Evolutionary conservation across 1,140 invertebrate genomes (phyloP).

Genomic region (Orchestia grillus): DNA sequence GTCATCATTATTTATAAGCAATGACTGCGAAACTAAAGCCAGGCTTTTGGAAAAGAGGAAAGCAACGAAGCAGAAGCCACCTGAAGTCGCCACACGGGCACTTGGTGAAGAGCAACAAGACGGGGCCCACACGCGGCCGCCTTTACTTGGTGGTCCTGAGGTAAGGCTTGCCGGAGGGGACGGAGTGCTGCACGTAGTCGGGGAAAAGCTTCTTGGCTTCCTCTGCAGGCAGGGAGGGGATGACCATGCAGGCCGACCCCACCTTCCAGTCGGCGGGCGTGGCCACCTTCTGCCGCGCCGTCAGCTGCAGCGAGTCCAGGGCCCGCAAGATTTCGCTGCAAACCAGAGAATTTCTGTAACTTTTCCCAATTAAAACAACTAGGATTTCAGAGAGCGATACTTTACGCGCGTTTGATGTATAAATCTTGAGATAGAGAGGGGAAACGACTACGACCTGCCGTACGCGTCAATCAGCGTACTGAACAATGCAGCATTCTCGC

Average conservation of each 20-base stretch:
- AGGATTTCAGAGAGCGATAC: too few species aligned
- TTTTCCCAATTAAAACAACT: too few species aligned
- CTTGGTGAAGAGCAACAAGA: not conserved
- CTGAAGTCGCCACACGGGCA: not conserved
- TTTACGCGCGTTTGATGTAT: too few species aligned
- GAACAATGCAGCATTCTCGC: too few species aligned
- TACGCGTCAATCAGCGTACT: too few species aligned
- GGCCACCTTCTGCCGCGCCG: constrained; percentile 84
- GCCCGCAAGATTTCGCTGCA: constrained; percentile 89
- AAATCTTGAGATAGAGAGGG: too few species aligned
- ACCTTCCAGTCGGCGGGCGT: constrained; percentile 90
- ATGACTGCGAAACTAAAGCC: not conserved
- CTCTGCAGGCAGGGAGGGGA: constrained; percentile 80
- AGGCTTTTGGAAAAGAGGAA: not conserved
- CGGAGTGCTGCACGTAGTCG: constrained; percentile 77
- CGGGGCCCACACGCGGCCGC: not conserved
- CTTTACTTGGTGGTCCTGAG: constrained; percentile 78
- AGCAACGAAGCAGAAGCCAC: not conserved
- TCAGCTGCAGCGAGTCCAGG: constrained; percentile 90
- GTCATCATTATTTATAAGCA: not conserved
- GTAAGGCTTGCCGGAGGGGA: constrained; percentile 87
- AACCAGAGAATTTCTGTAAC: not conserved
- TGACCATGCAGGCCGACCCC: constrained; percentile 86
- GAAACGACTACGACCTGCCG: too few species aligned
- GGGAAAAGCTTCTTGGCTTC: constrained; percentile 82